phyloP scores from a whole-genome alignment of 64 coral and sea anemone species.

The Orbicella faveolata region DNA sequence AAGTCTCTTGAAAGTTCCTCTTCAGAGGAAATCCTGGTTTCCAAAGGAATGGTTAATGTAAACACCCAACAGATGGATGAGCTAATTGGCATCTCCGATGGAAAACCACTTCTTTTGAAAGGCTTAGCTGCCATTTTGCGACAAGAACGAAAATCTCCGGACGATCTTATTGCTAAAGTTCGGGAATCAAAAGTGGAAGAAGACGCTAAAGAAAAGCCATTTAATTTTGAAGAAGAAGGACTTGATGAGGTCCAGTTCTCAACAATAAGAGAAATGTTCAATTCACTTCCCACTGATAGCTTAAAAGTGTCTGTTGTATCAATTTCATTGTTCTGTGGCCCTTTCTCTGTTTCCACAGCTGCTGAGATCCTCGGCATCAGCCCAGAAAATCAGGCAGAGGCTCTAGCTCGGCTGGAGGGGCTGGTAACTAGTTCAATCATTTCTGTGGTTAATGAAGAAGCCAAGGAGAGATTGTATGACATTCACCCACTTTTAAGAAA shows the following conservation, averaged over 20 bases:
- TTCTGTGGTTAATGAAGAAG: background rate
- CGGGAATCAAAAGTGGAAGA: background rate
- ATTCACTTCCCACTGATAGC: background rate
- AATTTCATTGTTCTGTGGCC: slow-evolving; percentile 6
- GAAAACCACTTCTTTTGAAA: background rate
- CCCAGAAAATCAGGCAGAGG: background rate
- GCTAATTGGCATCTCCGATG: background rate
- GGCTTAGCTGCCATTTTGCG: background rate
- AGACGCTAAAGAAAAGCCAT: background rate
- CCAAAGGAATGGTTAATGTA: background rate
- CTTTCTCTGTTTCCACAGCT: background rate
- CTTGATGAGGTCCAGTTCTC: background rate
- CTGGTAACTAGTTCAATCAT: background rate
- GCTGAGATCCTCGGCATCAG: background rate
- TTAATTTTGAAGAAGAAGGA: background rate
- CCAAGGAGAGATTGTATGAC: background rate
- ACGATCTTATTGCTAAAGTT: background rate
- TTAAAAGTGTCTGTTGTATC: background rate
- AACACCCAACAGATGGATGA: background rate
- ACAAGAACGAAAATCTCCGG: background rate
- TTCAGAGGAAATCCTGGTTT: slow-evolving; percentile 6
- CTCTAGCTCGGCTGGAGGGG: background rate
- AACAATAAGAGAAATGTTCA: background rate
- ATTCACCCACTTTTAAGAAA: background rate
- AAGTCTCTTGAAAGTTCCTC: background rate